Evolutionary conservation across 2,888 invertebrate genomes (phyloP), one percentile per base, ranked within the genome.

Genomic region (Metallyticus violacea): DNA sequence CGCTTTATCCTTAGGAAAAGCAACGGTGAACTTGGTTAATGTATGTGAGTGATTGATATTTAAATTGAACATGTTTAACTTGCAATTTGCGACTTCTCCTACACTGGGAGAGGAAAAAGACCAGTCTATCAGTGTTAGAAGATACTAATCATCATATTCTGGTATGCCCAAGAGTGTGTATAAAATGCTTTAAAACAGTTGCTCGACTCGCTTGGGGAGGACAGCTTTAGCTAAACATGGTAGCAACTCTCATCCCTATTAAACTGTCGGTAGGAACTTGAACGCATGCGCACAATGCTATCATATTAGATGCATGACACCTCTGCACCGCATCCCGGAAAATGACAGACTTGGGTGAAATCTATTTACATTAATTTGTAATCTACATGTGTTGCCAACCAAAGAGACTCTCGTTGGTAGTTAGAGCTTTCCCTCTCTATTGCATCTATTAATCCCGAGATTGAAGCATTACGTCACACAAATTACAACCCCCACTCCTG

Each of bases 331-430:
- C 40, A 22, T 62, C 97, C 92, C 97, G 91, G 96, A 97, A 97
- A 89, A 97, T 97, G 91, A 96, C 95, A 89, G 96, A 95, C 94
- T 97, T 97, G 90, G 97, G 97, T 97, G 93, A 2, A 91, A 85
- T 6, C 62, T 82, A 76, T 82, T 82, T 76, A 82, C 82, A 82
- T 82, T 62, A 82, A 82, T 82, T 82, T 76, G 82, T 82, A 82
- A 82, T 82, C 82, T 82, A 27, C 62, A 76, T 82, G 82, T 76
- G 27, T 30, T 40, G 30, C 40, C 40, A 62, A 22, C 40, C 40
- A 62, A 62, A 62, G 40, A 62, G 40, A 62, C 40, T 62, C 40
- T 62, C 40, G 40, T 15, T 22, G 40, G 40, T 62, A 62, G 40
- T 62, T 62, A 62, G 15, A 62, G 40, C 40, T 62, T 62, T 62